Conservation (phyloP, 2,888 invertebrate species). For the Lysandra coridon region DNA sequence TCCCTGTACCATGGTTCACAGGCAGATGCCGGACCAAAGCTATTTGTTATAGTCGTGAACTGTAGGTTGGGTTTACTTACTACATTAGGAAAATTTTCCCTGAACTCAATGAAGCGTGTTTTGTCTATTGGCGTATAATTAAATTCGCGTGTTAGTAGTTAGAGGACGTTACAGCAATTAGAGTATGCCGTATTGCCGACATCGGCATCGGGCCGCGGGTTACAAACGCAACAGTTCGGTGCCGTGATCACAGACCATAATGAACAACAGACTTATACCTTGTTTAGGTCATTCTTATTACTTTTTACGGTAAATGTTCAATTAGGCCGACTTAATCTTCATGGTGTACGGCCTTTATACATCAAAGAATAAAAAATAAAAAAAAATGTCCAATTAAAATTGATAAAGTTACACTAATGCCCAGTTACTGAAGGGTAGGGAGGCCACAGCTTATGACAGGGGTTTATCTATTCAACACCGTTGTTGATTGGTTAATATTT, state of each 20-base stretch:
- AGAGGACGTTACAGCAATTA: constrained; percentile 65
- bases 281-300: neutral
- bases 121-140: constrained; percentile 36
- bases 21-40: neutral
- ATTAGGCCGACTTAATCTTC: too few species aligned
- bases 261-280: constrained; percentile 2
- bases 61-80: neutral
- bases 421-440: too few species aligned
- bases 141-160: constrained; percentile 57
- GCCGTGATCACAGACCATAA: constrained; percentile 50
- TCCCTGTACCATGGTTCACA: too few species aligned
- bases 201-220: constrained; percentile 63
- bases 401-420: too few species aligned
- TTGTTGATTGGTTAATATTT: too few species aligned
- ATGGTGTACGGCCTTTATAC: too few species aligned
- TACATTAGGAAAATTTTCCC: neutral
- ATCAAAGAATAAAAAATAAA: too few species aligned
- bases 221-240: constrained; percentile 54
- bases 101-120: constrained; percentile 20
- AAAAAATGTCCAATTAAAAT: too few species aligned
- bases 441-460: too few species aligned
- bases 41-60: neutral
- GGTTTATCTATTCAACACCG: too few species aligned
- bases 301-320: neutral
- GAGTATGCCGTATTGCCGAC: constrained; percentile 70